These are phyloP conservation scores for Cariama cristata DNA, from an alignment of 2,113 vertebrate genomes.

Conservation along the genomic window DNA sequence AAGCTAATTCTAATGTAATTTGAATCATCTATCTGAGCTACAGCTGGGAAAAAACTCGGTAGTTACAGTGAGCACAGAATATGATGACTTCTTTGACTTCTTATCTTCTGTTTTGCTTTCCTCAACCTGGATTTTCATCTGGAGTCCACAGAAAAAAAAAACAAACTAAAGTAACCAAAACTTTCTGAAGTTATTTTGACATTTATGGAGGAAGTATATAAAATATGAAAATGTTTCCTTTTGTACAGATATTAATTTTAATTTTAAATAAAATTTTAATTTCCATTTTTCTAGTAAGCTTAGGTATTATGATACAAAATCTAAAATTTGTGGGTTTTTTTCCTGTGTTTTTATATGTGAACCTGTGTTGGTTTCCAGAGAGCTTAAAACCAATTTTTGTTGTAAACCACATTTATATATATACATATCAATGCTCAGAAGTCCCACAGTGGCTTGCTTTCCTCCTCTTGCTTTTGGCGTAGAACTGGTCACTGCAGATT, in stretches of 20 bases:
- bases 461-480: neutral
- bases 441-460: neutral
- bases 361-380: neutral
- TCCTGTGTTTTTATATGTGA: neutral
- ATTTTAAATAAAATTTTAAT: neutral
- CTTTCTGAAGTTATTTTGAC: neutral
- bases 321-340: rapidly evolving
- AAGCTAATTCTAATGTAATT: neutral
- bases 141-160: neutral
- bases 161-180: neutral
- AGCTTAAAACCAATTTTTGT: neutral
- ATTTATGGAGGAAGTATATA: neutral
- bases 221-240: neutral
- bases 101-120: neutral
- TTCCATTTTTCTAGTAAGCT: neutral
- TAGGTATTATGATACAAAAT: neutral
- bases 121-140: neutral
- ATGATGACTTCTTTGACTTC: neutral
- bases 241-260: neutral
- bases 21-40: neutral
- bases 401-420: neutral
- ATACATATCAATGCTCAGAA: neutral
- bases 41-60: neutral
- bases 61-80: neutral
- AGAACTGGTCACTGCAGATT: neutral